phyloP scores from a whole-genome alignment of 2,113 vertebrate genomes.

The Elephas maximus region DNA sequence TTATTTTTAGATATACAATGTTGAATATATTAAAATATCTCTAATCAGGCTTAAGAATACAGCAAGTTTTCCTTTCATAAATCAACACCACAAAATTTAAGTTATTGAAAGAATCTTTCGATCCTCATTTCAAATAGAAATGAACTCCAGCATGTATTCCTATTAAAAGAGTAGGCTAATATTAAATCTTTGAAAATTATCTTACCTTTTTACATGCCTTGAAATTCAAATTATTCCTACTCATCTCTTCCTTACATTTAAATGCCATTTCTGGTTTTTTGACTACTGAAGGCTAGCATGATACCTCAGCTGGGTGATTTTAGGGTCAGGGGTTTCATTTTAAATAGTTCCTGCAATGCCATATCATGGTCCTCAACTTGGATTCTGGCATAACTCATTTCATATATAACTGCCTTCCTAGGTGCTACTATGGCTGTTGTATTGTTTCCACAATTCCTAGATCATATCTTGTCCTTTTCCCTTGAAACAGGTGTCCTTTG shows the following conservation, averaged over 20 bases:
- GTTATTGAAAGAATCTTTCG: neutral
- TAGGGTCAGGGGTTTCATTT: neutral
- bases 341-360: neutral
- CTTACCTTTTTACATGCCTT: neutral
- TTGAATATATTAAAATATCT: neutral
- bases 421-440: neutral
- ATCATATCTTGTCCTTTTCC: neutral
- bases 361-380: neutral
- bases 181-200: neutral
- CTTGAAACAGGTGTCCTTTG: neutral
- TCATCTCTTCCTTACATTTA: neutral
- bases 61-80: neutral
- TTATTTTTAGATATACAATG: neutral
- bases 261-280: neutral
- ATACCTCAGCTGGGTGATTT: neutral
- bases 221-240: neutral
- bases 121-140: conserved; percentile 5
- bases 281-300: neutral
- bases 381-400: neutral
- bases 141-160: neutral
- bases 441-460: neutral
- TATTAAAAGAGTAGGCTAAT: neutral
- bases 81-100: neutral
- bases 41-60: neutral
- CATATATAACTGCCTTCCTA: neutral